phyloP scores from a whole-genome alignment of 2,888 invertebrate species.

The Tinea trinotella region DNA sequence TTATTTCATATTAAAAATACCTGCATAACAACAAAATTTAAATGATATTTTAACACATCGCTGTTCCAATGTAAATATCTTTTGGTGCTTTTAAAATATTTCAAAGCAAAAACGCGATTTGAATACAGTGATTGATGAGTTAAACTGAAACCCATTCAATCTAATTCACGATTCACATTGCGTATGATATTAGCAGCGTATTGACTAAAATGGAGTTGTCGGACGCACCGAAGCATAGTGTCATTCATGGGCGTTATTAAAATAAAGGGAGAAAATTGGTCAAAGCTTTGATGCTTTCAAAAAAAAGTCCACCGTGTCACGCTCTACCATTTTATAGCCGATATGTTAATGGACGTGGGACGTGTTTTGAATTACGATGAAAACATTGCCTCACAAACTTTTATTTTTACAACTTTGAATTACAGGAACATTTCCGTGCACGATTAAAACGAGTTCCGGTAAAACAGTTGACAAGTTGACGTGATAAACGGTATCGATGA shows the following conservation, averaged over 20 bases:
- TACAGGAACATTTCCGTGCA: conserved; percentile 2
- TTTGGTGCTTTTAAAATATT: background rate
- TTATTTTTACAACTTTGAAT: conserved; percentile 8
- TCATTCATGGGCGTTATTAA: conserved; percentile 11
- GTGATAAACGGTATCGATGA: background rate
- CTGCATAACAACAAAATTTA: background rate
- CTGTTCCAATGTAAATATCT: background rate
- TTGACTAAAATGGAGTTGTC: background rate
- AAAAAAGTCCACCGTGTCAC: conserved; percentile 36
- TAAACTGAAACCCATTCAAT: conserved; percentile 4
- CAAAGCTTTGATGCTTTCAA: background rate
- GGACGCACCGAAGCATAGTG: background rate
- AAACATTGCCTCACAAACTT: conserved; percentile 12
- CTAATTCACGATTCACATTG: background rate
- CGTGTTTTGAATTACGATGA: conserved; percentile 48
- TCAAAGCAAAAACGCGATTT: background rate
- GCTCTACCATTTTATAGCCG: conserved; percentile 51
- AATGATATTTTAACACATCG: background rate
- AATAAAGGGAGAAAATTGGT: conserved; percentile 41
- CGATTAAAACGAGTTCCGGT: conserved; percentile 6
- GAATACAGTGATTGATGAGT: conserved; percentile 7
- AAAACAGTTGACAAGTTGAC: background rate
- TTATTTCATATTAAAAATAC: background rate
- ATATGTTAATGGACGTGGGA: conserved; percentile 64
- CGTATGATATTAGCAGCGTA: conserved; percentile 4